These are phyloP conservation scores for Agriopis marginaria DNA, from an alignment of 2,888 invertebrate genomes.

Conservation along the genomic window DNA sequence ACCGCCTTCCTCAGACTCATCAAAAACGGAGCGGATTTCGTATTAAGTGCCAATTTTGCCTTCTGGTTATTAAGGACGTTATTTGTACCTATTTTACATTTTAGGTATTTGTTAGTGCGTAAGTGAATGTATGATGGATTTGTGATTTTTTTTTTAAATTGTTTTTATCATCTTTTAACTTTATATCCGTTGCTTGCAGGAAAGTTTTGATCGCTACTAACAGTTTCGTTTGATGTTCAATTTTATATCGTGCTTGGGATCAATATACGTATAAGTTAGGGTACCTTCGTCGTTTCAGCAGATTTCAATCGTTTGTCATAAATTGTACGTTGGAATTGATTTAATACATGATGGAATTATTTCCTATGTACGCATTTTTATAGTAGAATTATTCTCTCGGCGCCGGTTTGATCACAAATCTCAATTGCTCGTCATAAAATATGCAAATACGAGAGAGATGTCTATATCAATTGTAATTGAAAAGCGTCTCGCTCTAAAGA, in stretches of 20 bases:
- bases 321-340: constrained; percentile 44
- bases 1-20: constrained; percentile 60
- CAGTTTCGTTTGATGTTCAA: constrained; percentile 45
- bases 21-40: constrained; percentile 75
- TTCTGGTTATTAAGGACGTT: constrained; percentile 85
- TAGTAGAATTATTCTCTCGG: background rate
- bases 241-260: constrained; percentile 83
- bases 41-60: constrained; percentile 87
- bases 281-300: constrained; percentile 47
- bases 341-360: constrained; percentile 16
- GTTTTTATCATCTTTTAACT: constrained; percentile 28
- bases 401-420: background rate
- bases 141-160: constrained; percentile 62
- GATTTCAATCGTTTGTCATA: constrained; percentile 32
- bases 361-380: background rate
- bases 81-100: constrained; percentile 83
- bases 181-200: constrained; percentile 65
- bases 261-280: constrained; percentile 81
- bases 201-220: constrained; percentile 55
- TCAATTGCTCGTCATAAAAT: background rate
- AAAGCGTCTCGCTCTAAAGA: too few relatives aligned
- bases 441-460: background rate
- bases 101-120: constrained; percentile 83
- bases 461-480: background rate
- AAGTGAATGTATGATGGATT: constrained; percentile 77